A percentile compares a stretch with the other conserved stretches of the same genome.
These are phyloP conservation scores for Neodiprion fabricii DNA, from an alignment of 1,140 invertebrate species.

Conservation along the genomic window DNA sequence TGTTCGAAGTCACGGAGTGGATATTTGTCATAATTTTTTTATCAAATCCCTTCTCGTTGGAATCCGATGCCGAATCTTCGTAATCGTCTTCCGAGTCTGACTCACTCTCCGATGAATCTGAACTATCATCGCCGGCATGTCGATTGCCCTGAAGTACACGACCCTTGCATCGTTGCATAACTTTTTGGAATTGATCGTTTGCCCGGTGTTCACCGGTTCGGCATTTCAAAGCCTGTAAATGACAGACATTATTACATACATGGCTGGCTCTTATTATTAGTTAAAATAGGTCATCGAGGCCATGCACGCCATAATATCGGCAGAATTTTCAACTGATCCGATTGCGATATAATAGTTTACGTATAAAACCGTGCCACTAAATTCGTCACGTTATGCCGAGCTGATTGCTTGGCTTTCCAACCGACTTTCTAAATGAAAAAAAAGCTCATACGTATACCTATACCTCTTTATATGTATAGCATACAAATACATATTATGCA, in stretches of 20 bases:
- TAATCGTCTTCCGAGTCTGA: constrained; percentile 31
- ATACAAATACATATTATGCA: too few species aligned
- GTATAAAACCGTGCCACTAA: too few species aligned
- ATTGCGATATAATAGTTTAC: too few species aligned
- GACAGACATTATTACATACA: background rate
- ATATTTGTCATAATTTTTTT: constrained; percentile 35
- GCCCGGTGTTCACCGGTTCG: constrained; percentile 45
- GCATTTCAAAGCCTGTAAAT: constrained; percentile 47
- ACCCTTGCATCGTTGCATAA: constrained; percentile 47
- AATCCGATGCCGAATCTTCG: constrained; percentile 30
- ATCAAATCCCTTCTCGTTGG: constrained; percentile 44
- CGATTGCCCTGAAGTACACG: constrained; percentile 25
- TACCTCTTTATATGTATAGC: too few species aligned
- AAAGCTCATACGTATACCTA: too few species aligned
- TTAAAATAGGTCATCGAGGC: too few species aligned
- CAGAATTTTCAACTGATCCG: too few species aligned
- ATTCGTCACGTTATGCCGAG: too few species aligned
- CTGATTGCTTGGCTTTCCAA: too few species aligned
- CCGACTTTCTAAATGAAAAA: too few species aligned
- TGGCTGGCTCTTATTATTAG: too few species aligned
- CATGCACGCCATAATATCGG: too few species aligned
- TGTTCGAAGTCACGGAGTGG: constrained; percentile 27
- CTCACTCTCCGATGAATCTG: constrained; percentile 22
- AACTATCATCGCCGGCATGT: constrained; percentile 30
- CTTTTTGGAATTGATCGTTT: constrained; percentile 45